Percentiles rank a stretch among this genome's conserved stretches.
phyloP scores from a whole-genome alignment of 2,797 vertebrate species.

The Gymnoscopelus microlampas region DNA sequence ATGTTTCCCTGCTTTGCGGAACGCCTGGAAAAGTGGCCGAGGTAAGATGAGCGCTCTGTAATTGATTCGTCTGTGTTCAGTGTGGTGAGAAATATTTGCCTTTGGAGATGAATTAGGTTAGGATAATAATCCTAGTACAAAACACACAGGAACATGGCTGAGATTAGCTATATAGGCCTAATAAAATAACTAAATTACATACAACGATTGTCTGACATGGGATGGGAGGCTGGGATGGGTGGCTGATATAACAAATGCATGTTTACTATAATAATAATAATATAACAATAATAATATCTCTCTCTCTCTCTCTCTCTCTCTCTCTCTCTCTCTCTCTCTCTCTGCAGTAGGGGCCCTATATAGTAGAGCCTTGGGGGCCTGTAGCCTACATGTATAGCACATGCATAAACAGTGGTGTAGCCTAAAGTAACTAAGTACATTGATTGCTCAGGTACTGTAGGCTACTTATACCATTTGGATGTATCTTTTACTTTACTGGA shows the following conservation, averaged over 20 bases:
- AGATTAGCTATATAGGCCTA: constrained; percentile 19
- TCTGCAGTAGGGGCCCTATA: neutral
- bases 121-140: constrained; percentile 45
- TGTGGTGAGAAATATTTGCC: constrained; percentile 59
- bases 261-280: no score
- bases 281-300: no score
- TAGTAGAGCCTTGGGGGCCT: neutral
- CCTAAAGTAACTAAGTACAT: no score
- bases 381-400: neutral
- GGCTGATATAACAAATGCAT: no score
- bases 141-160: constrained; percentile 34
- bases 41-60: constrained; percentile 60
- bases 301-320: no score
- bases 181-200: neutral
- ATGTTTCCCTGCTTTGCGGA: constrained; percentile 42
- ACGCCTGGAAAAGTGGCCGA: constrained; percentile 50
- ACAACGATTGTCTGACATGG: neutral
- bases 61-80: constrained; percentile 65
- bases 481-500: no score
- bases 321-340: no score
- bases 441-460: no score
- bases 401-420: constrained; percentile 4
- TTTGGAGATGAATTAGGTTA: constrained; percentile 59
- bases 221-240: no score
- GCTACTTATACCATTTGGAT: no score